Evolutionary conservation across 2,888 invertebrate genomes (phyloP), one percentile per base, ranked within the genome.

Genomic region (Caenorhabditis virilis): DNA sequence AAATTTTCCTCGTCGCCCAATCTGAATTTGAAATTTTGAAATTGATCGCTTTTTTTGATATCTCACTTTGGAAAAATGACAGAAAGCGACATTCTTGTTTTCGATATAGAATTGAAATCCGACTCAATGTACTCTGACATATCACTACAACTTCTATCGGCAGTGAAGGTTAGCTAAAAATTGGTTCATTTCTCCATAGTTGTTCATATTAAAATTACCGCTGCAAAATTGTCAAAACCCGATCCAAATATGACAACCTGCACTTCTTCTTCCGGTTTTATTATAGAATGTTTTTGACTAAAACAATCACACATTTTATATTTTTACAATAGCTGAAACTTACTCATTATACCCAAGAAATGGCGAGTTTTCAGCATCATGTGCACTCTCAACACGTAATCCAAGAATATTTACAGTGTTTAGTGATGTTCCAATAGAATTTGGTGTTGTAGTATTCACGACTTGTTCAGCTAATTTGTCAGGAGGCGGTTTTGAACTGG

Each of bases 281-380:
- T 49, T 9, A 65, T 52, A 0, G 48, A 47, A 20, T 47, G 42
- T n/a, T n/a, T n/a, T n/a, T n/a, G n/a, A n/a, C n/a, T n/a, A n/a
- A n/a, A n/a, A n/a, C n/a, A n/a, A n/a, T n/a, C 30, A 30, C 30
- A 30, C 13, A 30, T 30, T 30, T 30, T n/a, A n/a, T n/a, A n/a
- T 30, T 30, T 30, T 30, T 30, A 30, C 30, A 9, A 9, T 1
- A 25, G 13, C 2, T 2, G 11, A 1, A 11, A 18, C 18, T 39
- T 52, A 64, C 64, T 39, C 35, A 15, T 51, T 64, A 20, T 51
- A 50, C 16, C 64, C 64, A 3, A 65, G 25, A 33, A 65, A 56
- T 1, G 55, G 36, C 4, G 43, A 42, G 23, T 55, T 38, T 13
- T 58, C 50, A n/a, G 20, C 36, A n/a, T 36, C 36, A n/a, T n/a